A percentile compares a stretch with the other conserved stretches of the same genome.
phyloP scores from a whole-genome alignment of 2,797 vertebrate species.

The Heterohyrax brucei region DNA sequence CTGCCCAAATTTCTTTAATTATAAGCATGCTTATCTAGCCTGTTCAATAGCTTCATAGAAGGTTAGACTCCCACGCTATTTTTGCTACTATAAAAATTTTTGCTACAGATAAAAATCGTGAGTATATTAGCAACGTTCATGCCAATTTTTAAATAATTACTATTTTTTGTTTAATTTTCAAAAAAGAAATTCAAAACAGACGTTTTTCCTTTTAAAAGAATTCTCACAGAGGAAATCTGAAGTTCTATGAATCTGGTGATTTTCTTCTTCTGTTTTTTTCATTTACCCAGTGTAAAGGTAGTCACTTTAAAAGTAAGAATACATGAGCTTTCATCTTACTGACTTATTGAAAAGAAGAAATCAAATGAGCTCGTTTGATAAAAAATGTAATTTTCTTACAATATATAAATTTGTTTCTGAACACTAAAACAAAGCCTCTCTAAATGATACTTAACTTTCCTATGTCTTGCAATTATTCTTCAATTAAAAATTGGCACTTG shows the following conservation, averaged over 20 bases:
- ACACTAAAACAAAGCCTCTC: not conserved
- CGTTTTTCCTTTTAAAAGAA: conserved; percentile 59
- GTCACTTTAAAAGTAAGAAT: not conserved
- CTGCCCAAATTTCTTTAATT: not conserved
- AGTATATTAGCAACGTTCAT: not conserved
- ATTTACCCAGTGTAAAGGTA: not conserved
- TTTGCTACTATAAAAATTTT: not conserved
- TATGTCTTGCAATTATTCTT: conserved; percentile 58
- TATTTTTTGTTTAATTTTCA: conserved; percentile 41
- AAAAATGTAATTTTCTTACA: conserved; percentile 59
- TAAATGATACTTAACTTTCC: conserved; percentile 40
- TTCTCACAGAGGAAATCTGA: conserved; percentile 16
- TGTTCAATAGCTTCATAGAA: not conserved
- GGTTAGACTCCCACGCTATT: not conserved
- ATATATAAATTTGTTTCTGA: conserved; percentile 52
- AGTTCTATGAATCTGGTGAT: conserved; percentile 25
- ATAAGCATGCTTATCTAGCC: not conserved
- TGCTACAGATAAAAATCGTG: not conserved
- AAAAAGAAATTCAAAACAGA: not conserved
- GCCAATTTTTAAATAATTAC: not conserved
- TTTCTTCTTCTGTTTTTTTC: conserved; percentile 20
- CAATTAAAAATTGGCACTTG: conserved; percentile 39
- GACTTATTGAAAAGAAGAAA: conserved; percentile 25
- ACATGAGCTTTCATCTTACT: conserved; percentile 53
- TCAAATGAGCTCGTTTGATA: conserved; percentile 47